Evolutionary conservation across 2,797 vertebrate species (phyloP).

Genomic region (Esox masquinongy): DNA sequence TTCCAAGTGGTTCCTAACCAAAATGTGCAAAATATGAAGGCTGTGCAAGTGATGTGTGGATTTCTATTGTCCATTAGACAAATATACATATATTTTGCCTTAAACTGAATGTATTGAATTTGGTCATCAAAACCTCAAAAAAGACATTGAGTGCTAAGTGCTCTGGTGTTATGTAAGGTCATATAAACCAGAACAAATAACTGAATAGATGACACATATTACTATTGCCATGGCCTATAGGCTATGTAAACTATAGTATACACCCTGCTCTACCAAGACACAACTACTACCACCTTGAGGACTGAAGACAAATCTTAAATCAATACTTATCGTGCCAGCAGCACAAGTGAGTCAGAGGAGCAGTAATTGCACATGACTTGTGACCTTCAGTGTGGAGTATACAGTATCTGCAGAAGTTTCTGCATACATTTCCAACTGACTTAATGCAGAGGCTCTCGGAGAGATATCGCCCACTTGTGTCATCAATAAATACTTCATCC

Average conservation of each 20-base stretch:
- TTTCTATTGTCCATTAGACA: too few species aligned
- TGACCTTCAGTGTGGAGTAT: background rate
- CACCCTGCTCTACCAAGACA: background rate
- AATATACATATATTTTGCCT: too few species aligned
- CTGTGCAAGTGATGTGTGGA: too few species aligned
- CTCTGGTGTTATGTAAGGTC: background rate
- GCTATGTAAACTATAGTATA: background rate
- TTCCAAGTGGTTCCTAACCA: too few species aligned
- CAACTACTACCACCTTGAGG: background rate
- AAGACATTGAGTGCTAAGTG: too few species aligned
- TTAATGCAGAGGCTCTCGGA: slow-evolving; percentile 20
- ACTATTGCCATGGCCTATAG: background rate
- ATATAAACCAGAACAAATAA: background rate
- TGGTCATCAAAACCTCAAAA: too few species aligned
- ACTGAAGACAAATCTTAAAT: background rate
- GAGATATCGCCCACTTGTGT: background rate
- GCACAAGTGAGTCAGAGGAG: background rate
- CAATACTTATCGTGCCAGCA: background rate
- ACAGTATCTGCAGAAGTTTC: background rate
- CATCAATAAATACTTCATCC: background rate
- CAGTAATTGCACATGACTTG: background rate
- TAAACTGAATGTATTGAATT: too few species aligned
- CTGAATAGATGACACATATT: background rate
- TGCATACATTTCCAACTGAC: slow-evolving; percentile 12
- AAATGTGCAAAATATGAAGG: too few species aligned